These are phyloP conservation scores for Liopterus haemorrhoidalis DNA, from an alignment of 2,888 invertebrate genomes.

Conservation along the genomic window DNA sequence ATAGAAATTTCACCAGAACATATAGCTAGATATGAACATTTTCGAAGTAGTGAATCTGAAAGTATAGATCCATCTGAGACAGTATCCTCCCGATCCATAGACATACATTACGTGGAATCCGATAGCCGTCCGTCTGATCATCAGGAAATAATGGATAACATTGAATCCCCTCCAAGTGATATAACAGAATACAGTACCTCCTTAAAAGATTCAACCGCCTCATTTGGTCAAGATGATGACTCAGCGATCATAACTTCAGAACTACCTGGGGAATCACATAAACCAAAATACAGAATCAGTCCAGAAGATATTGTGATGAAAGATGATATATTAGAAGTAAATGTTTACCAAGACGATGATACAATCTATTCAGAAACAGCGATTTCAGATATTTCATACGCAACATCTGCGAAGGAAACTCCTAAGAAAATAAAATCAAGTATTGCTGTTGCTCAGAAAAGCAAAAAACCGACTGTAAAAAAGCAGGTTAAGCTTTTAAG, in stretches of 20 bases:
- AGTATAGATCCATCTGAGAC: conserved; percentile 40
- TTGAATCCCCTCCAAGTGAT: conserved; percentile 36
- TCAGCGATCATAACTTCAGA: conserved; percentile 14
- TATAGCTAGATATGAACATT: conserved; percentile 7
- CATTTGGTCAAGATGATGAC: conserved; percentile 19
- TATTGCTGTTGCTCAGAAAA: background rate
- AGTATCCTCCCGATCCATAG: conserved; percentile 36
- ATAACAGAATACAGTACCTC: conserved; percentile 38
- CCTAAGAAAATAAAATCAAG: conserved; percentile 21
- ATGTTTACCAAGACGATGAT: conserved; percentile 36
- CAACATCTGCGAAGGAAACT: conserved; percentile 20
- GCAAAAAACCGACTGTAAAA: conserved; percentile 15
- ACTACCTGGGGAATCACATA: conserved; percentile 15
- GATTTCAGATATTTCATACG: conserved; percentile 23
- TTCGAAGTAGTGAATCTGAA: conserved; percentile 15
- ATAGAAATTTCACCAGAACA: conserved; percentile 8
- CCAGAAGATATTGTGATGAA: conserved; percentile 44
- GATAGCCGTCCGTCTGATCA: too few relatives aligned
- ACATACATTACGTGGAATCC: too few relatives aligned
- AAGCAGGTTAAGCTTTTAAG: conserved; percentile 14
- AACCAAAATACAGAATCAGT: conserved; percentile 28
- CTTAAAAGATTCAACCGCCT: conserved; percentile 37
- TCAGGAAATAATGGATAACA: too few relatives aligned
- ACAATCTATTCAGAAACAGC: conserved; percentile 17
- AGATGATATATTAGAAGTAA: conserved; percentile 45